Base-by-base conservation (phyloP, 2,113 vertebrate species). In the Gasterosteus aculeatus region DNA sequence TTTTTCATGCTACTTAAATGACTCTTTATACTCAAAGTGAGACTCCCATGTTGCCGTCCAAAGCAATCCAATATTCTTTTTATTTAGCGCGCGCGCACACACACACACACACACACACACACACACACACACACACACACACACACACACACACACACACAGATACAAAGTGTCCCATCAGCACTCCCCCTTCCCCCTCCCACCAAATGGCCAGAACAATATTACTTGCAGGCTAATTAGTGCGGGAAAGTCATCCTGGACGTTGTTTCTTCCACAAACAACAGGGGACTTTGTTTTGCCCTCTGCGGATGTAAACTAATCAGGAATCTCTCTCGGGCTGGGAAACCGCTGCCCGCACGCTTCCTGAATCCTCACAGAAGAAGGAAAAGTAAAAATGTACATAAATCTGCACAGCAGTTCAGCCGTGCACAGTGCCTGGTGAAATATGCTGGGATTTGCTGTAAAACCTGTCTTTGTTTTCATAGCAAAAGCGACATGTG, bases 301-400 rank as follows among this genome's bases (percentile, higher is more conserved):
- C 44, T 73, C 14, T 10, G 33, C 3, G 4, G 77, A 75, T 71
- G 38, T 73, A 41, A 67, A 65, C 19, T 22, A 12, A 41, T 41
- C 9, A 18, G 10, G 7, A 39, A 12, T 35, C 12, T 72, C 44
- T 54, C 49, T 14, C 31, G 54, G 41, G 51, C 44, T 2, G 29
- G 29, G 31, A 3, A 3, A 42, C 3, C 41, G 57, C 41, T 46
- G 5, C 56, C 16, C n/a, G 41, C 42, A 53, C 4, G 1, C 72
- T 74, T 80, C 61, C 81, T 79, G 68, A 74, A 60, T 16, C 44
- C 22, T 41, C 9, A 54, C 33, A 47, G 22, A 56, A 54, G 12
- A 54, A 58, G 9, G 8, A 16, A 38, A 54, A 75, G 7, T 65
- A 53, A 61, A 78, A 38, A 6, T 16, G 26, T 12, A 26, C 41